phyloP scores from a whole-genome alignment of 1,140 invertebrate species.

The Temnothorax curvispinosus region DNA sequence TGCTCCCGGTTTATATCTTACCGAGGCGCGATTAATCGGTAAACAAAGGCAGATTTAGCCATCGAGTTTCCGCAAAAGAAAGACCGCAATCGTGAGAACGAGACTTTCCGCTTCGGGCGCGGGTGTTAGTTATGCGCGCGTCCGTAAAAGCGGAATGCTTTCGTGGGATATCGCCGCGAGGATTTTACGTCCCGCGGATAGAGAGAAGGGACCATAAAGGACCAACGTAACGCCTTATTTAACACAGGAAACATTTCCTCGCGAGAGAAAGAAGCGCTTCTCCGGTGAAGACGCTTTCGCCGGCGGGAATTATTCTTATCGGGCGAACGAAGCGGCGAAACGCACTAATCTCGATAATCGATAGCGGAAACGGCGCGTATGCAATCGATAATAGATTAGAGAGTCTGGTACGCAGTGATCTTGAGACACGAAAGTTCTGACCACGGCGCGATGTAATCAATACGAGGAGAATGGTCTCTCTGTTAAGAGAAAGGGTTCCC shows the following conservation, averaged over 20 bases:
- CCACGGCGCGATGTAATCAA: slow-evolving; percentile 5
- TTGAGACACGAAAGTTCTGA: slow-evolving; percentile 19
- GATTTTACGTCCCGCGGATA: slow-evolving; percentile 51
- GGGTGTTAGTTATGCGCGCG: slow-evolving; percentile 40
- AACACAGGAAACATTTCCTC: slow-evolving; percentile 2
- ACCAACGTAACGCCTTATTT: slow-evolving; percentile 32
- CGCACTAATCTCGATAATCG: slow-evolving; percentile 23
- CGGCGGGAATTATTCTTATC: slow-evolving; percentile 2
- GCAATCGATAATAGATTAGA: slow-evolving; percentile 22
- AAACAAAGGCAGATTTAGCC: neutral
- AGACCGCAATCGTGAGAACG: slow-evolving; percentile 68
- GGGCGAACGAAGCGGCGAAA: neutral
- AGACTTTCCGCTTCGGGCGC: slow-evolving; percentile 23
- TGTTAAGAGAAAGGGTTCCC: slow-evolving; percentile 40
- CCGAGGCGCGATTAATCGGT: slow-evolving; percentile 1
- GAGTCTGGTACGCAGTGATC: slow-evolving; percentile 9
- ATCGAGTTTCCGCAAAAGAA: slow-evolving; percentile 3
- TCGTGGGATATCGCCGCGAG: slow-evolving; percentile 68
- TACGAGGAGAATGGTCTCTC: slow-evolving; percentile 45
- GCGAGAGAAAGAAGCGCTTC: neutral
- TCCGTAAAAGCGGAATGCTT: slow-evolving; percentile 59
- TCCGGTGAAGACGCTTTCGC: neutral
- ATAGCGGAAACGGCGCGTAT: neutral
- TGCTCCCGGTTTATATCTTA: neutral
- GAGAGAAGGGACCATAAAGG: slow-evolving; percentile 33